Base-by-base conservation (phyloP, 2,888 invertebrate species). In the Mesoligia furuncula region DNA sequence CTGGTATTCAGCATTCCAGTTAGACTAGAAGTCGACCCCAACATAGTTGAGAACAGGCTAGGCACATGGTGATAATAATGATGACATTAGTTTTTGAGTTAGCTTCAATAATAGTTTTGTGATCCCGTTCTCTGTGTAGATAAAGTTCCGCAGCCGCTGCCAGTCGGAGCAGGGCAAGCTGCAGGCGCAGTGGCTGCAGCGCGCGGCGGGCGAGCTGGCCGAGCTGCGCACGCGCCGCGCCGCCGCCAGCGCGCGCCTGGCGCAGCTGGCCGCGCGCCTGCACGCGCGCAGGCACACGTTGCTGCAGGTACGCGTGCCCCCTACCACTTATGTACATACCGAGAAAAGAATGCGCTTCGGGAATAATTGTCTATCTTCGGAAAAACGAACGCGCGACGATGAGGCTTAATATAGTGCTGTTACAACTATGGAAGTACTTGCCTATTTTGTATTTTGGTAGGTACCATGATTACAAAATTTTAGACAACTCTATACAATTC, bases 151-250 rank as follows among this genome's bases (percentile, higher is more conserved):
- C 24, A 97, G 99, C 75, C 97, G 98, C 83, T 98, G 98, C 88
- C 99, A 99, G 91, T 98, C 98, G 90, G 98, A 98, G 90, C 98
- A 99, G 95, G 98, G 98, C 0, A 97, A 98, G 75, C 97, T 98
- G 75, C 99, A 99, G 92, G 97, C 98, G 76, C 97, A 98, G 39
- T 98, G 98, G 93, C 95, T 99, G 86, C 97, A 98, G 87, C 98
- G 98, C 91, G 98, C 99, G 9, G 97, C 98, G 2, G 98, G 98
- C 71, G 98, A 98, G 90, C 97, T 99, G 80, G 97, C 97, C 57
- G 98, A 98, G 89, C 95, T 99, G 90, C 98, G 98, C 90, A 98
- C 98, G 87, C 98, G 98, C 81, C 98, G 99, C 92, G 98, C 98
- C 17, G 97, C 98, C 72, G 98, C 98, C 76, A 97, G 98, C 81